Percentiles rank a stretch among this genome's conserved stretches.
Evolutionary conservation across 2,888 invertebrate species (phyloP).

Genomic region (Margaritifera margaritifera): DNA sequence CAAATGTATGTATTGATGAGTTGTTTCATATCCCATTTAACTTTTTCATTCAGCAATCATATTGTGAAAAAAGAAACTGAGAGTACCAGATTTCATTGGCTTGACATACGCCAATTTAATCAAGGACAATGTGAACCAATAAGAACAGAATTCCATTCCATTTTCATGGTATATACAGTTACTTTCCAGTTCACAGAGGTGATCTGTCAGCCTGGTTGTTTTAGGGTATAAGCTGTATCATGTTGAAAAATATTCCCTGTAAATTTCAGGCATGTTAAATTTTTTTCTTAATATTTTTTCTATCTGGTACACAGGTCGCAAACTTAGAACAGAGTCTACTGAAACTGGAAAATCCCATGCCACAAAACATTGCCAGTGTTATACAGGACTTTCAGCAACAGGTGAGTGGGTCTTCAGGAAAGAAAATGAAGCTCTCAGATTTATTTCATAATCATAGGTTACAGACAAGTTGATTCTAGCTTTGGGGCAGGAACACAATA

Average conservation of each 20-base stretch:
- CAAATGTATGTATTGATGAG: no score
- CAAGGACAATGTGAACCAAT: no score
- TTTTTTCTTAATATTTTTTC: slow-evolving; percentile 7
- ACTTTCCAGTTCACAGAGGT: no score
- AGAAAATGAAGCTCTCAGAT: not conserved
- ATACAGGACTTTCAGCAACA: slow-evolving; percentile 77
- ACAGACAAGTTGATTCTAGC: no score
- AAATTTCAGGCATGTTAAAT: not conserved
- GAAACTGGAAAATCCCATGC: slow-evolving; percentile 73
- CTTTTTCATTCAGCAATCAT: no score
- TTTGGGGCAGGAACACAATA: no score
- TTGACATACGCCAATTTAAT: no score
- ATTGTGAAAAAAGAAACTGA: no score
- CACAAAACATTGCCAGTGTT: slow-evolving; percentile 63
- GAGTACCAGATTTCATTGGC: no score
- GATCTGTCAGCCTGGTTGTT: not conserved
- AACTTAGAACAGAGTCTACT: slow-evolving; percentile 79
- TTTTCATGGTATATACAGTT: not conserved
- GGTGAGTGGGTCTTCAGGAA: slow-evolving; percentile 32
- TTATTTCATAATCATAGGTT: no score
- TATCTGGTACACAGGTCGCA: slow-evolving; percentile 70
- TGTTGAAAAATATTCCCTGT: not conserved
- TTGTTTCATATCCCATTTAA: no score
- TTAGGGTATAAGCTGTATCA: not conserved
- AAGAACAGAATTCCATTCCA: no score